A percentile compares a stretch with the other conserved stretches of the same genome.
phyloP scores from a whole-genome alignment of 2,113 vertebrate species.

The Myrmecophaga tridactyla region DNA sequence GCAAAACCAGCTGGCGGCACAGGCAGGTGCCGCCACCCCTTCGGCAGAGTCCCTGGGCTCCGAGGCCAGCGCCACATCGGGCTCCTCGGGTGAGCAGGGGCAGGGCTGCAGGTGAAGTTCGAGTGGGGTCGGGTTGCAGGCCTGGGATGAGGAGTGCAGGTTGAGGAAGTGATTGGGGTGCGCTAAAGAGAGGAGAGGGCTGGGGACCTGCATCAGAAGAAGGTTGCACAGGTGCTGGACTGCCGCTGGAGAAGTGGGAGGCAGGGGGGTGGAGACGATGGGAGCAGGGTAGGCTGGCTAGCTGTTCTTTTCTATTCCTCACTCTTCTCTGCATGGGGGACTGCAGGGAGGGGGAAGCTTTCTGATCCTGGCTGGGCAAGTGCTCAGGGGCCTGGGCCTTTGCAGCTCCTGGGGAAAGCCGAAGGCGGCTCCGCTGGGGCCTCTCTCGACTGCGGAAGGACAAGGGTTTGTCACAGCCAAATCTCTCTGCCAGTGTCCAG shows the following conservation, averaged over 20 bases:
- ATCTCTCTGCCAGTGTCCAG: constrained; percentile 91
- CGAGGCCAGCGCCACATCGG: constrained; percentile 83
- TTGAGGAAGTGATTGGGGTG: no score
- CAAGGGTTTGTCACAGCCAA: constrained; percentile 92
- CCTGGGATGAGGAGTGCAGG: neutral
- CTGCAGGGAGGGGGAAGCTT: neutral
- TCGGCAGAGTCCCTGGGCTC: constrained; percentile 95
- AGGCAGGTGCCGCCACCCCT: constrained; percentile 83
- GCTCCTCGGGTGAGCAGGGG: constrained; percentile 77
- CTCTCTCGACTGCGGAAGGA: constrained; percentile 89
- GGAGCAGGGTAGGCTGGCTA: neutral
- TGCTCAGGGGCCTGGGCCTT: neutral
- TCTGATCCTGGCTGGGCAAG: neutral
- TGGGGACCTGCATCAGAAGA: neutral
- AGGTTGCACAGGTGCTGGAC: neutral
- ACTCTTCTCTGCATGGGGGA: neutral
- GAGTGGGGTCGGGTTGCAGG: no score
- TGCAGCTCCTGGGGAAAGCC: constrained; percentile 70
- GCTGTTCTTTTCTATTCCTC: neutral
- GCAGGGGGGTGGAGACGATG: no score
- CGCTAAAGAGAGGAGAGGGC: neutral
- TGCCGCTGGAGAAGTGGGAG: neutral
- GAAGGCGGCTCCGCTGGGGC: constrained; percentile 91
- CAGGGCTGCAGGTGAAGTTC: constrained; percentile 68
- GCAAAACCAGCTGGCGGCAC: constrained; percentile 88